These are phyloP conservation scores for Portevinia maculata DNA, from an alignment of 2,888 invertebrate genomes.

Conservation along the genomic window DNA sequence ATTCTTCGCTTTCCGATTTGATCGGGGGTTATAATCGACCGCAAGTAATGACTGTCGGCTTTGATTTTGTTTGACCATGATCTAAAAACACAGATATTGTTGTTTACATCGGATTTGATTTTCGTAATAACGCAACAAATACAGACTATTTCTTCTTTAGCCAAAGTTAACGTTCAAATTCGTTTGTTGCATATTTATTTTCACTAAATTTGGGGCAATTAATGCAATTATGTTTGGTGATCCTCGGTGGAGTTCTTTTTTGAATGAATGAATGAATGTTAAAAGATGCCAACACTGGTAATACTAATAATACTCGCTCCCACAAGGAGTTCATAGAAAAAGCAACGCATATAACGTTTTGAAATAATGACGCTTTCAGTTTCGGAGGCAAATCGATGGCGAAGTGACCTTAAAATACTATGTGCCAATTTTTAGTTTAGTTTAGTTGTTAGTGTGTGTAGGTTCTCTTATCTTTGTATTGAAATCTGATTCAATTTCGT, in stretches of 20 bases:
- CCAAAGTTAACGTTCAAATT: constrained; percentile 28
- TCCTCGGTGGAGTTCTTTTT: background rate
- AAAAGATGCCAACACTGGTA: too few relatives aligned
- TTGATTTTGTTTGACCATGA: constrained; percentile 36
- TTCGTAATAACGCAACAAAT: constrained; percentile 33
- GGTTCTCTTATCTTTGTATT: too few relatives aligned
- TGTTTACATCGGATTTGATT: constrained; percentile 13
- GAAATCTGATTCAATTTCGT: too few relatives aligned
- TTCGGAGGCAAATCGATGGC: too few relatives aligned
- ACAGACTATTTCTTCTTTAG: constrained; percentile 26
- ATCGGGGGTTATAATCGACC: background rate
- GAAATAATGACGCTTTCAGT: too few relatives aligned
- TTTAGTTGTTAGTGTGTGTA: too few relatives aligned
- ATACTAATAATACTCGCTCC: too few relatives aligned
- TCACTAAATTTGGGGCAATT: constrained; percentile 4
- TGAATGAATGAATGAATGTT: too few relatives aligned
- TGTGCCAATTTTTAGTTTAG: too few relatives aligned
- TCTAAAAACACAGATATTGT: constrained; percentile 21
- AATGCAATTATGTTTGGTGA: constrained; percentile 7
- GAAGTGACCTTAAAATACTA: too few relatives aligned
- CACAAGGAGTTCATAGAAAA: too few relatives aligned
- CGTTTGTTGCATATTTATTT: constrained; percentile 16
- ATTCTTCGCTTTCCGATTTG: background rate
- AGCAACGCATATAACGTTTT: too few relatives aligned
- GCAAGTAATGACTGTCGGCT: constrained; percentile 31